Conservation (phyloP, 2,113 vertebrate species). For the Caracal caracal region DNA sequence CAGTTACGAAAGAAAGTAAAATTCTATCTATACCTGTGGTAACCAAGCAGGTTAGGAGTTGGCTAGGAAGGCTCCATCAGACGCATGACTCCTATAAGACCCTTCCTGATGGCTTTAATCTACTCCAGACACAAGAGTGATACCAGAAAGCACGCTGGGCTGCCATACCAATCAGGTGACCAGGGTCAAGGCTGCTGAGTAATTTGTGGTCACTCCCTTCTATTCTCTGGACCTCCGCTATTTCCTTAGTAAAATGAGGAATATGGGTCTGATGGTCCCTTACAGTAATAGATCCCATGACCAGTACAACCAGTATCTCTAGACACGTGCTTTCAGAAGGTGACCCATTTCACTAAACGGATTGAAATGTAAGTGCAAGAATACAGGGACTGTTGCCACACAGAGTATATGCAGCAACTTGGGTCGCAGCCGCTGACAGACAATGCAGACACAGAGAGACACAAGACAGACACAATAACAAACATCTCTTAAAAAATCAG, state of each 20-base stretch:
- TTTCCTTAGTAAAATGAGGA: slow-evolving; percentile 3
- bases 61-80: neutral
- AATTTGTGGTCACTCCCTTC: neutral
- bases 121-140: neutral
- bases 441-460: neutral
- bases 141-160: neutral
- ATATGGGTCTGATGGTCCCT: neutral
- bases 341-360: neutral
- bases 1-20: neutral
- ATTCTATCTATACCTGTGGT: neutral
- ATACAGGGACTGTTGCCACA: neutral
- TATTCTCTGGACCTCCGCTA: slow-evolving; percentile 21
- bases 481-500: neutral
- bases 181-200: neutral
- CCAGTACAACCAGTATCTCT: neutral
- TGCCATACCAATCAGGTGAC: neutral
- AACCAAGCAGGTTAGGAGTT: neutral
- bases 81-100: neutral
- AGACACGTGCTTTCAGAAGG: neutral
- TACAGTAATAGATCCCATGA: neutral
- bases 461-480: neutral
- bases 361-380: neutral
- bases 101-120: neutral
- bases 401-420: neutral
- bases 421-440: neutral